A percentile compares a stretch with the other conserved stretches of the same genome.
phyloP scores from a whole-genome alignment of 2,113 vertebrate genomes.

The Sigmodon hispidus region DNA sequence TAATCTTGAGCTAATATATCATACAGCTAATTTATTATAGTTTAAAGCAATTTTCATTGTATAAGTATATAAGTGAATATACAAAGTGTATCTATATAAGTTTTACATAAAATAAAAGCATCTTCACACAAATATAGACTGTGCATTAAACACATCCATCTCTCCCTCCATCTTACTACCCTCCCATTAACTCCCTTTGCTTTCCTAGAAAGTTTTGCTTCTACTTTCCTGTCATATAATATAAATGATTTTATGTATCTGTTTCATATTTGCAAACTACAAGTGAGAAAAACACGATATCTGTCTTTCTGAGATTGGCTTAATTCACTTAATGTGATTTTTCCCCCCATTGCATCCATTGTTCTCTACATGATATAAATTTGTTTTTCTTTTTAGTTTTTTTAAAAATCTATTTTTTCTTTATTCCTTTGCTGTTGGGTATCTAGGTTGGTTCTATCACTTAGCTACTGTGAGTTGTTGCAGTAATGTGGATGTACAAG shows the following conservation, averaged over 20 bases:
- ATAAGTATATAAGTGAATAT: neutral
- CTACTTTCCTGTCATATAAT: neutral
- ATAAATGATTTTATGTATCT: neutral
- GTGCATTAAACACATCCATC: neutral
- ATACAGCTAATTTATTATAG: neutral
- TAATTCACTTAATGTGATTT: neutral
- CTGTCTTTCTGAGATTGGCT: neutral
- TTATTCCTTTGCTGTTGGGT: neutral
- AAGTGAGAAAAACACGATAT: neutral
- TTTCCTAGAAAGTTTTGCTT: neutral
- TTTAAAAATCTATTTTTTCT: neutral
- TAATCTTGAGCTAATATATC: neutral
- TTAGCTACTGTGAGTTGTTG: neutral
- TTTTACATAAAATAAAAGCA: no score
- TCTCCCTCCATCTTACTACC: no score
- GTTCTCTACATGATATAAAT: neutral
- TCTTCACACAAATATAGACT: neutral
- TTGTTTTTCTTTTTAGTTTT: neutral
- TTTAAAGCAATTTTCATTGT: neutral
- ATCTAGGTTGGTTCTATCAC: neutral
- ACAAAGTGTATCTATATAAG: no score
- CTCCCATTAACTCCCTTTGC: neutral
- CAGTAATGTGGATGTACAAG: neutral
- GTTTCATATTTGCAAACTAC: neutral
- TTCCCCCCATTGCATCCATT: neutral